Base-by-base conservation (phyloP, 2,888 invertebrate species). In the Copidosoma aretas region DNA sequence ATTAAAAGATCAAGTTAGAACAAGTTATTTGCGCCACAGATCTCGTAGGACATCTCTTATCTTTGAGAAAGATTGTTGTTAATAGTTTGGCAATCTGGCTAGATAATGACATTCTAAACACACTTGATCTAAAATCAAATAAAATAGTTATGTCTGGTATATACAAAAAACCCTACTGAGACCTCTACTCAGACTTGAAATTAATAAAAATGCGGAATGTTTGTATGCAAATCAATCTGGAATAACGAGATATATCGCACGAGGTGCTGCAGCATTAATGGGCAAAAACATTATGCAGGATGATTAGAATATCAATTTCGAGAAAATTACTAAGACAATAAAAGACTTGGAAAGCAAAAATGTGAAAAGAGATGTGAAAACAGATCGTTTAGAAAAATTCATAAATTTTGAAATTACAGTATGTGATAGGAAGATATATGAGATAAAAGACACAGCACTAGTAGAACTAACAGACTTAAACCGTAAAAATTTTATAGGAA, bases 1-100 rank as follows among this genome's bases (percentile, higher is more conserved):
- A 70, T 73, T 51, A 54, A 67, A 54, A 64, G 57, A 41, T 59
- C 70, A 24, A 66, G 60, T 46, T 71, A 67, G 43, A 74, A 14
- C 17, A 60, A 3, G 60, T 49, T 22, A 49, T 59, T 22, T 59
- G 46, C 21, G 5, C 59, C 1, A 21, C 19, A 24, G 15, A 46
- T 32, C 8, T 32, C 8, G 32, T 32, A 8, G 49, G 46, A 60
- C 46, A 60, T 22, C 17, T 60, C 46, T 15, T 60, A 24, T 49
- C 60, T 5, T 10, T 49, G 25, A 14, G 60, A 3, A 49, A 49
- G 21, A 15, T 60, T 46, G 22, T 24, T 2, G 22, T 49, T 4
- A n/a, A 24, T 3, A 49, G 60, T 4, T 22, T 60, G 19, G 24
- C 17, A 15, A 21, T 60, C 5, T 60, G 22, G 17, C 21, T 60